Base-by-base conservation (phyloP, 2,113 vertebrate genomes). In the Takifugu bimaculatus region DNA sequence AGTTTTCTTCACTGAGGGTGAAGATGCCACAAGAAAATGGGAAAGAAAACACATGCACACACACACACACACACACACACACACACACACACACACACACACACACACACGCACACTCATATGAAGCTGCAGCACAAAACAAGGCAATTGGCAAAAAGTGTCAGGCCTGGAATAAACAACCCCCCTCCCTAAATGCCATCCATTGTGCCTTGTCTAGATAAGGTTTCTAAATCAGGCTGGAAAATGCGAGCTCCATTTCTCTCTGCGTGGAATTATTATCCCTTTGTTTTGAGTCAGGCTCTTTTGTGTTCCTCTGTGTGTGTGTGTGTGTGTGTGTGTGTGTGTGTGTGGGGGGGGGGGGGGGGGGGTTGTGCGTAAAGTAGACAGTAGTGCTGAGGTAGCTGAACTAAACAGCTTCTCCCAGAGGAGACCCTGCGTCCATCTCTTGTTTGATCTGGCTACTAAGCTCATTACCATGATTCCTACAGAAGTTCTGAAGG, bases 151-250 rank as follows among this genome's bases (percentile, higher is more conserved):
- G 83, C 83, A 68, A 80, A 87, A 89, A 87, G 82, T 87, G 79
- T 84, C 82, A 83, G 52, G 80, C 88, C 85, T 81, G 74, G 87
- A 88, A 90, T 89, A 87, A 91, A 88, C 86, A 89, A 85, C 65
- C 82, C 70, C 60, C 83, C 75, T 86, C 78, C 78, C 88, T 82
- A 87, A 90, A 89, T 88, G 88, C 80, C 83, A 90, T 88, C 89
- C 80, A 89, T 92, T 90, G 89, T 91, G 88, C 78, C 85, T 74
- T 82, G 87, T 88, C 87, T 86, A 87, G 89, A 91, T 92, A 90
- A 87, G 87, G 82, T 86, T 76, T 82, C 87, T 88, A 91, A 90
- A 92, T 89, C 87, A 65, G 82, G 85, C 84, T 83, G 82, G 74
- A 84, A 87, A 88, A 88, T 79, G 83, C 71, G 83, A 87, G 88